Evolutionary conservation across 2,113 vertebrate species (phyloP), one percentile per base, ranked within the genome.

Genomic region (Equus quagga): DNA sequence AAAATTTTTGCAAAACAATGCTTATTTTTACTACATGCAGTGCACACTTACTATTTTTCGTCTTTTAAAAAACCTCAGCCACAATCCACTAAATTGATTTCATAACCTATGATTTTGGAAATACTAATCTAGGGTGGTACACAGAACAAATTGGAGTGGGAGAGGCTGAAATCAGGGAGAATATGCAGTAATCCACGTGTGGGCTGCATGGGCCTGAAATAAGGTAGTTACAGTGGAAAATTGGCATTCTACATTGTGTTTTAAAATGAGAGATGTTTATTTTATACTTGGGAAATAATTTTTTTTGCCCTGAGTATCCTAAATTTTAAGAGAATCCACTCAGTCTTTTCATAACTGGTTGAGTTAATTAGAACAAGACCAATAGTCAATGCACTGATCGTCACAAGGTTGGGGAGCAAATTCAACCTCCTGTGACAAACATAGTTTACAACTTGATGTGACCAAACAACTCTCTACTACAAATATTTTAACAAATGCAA

Each of bases 221-320:
- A 95, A 67, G 70, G 23, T 76, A 41, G 36, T 82, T 19, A 62
- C 8, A 73, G 44, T 87, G 26, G 51, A 65, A 96, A 94, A 67
- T 23, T 83, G n/a, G 54, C 18, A 60, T 94, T 93, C 49, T 69
- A 13, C 5, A 17, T 56, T 93, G 33, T 93, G 10, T 86, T 82
- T 89, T 94, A 87, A 93, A 84, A 79, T 91, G 70, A 93, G 72
- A 89, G 51, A 41, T 84, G 3, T 58, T 93, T 91, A 70, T 93
- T 96, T 90, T 80, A 54, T 54, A 54, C 65, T 70, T 85, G 44
- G 72, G 73, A 17, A 93, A 54, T 88, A 95, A 91, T 46, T 72
- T 93, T 86, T 88, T 89, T 94, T 76, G 15, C 64, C 17, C 49
- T 95, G 67, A 19, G 8, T 93, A 54, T 90, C 54, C 72, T 89